Base-by-base conservation (phyloP, 2,888 invertebrate species). In the Drosophila meridionalis region DNA sequence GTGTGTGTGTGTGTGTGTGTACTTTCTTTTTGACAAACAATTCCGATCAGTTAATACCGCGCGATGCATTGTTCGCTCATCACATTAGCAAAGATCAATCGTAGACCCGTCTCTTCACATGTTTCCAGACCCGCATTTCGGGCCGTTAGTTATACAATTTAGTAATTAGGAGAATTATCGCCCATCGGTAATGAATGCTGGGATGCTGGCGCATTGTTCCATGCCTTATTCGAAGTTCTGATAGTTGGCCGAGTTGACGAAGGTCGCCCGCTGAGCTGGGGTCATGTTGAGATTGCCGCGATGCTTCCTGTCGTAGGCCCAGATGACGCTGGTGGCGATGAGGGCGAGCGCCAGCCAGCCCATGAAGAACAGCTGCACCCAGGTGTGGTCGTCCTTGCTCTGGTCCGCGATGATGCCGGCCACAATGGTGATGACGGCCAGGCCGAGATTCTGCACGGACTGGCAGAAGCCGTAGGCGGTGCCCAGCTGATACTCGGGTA, bases 401-500 rank as follows among this genome's bases (percentile, higher is more conserved):
- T 94, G 93, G 91, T 99, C 98, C 8, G 98, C 97, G 83, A 99
- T 97, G 61, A 96, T 93, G 48, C 99, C 99, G 45, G 98, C 96
- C 47, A 97, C 91, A 80, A 98, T 96, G 1, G 97, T 95, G 62
- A 98, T 96, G 32, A 98, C 95, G 34, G 98, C 99, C 69, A 99
- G 93, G 20, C 99, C 99, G 73, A 99, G 94, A 93, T 99, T 99
- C 94, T 99, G 99, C 26, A 99, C 95, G 32, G 99, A 96, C 94
- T 99, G 99, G 93, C 98, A 98, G 82, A 99, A 97, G 94, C 99
- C 99, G 94, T 99, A 99, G 7, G 99, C 99, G 32, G 99, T 98
- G 62, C 98, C 99, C 57, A 99, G 94, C 92, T 99, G 98, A 94
- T 97, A 96, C 92, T 98, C 97, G 12, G 98, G 97, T 76, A 98